Base-by-base conservation (phyloP, 64 coral and sea anemone species). In the Acropora yongei region DNA sequence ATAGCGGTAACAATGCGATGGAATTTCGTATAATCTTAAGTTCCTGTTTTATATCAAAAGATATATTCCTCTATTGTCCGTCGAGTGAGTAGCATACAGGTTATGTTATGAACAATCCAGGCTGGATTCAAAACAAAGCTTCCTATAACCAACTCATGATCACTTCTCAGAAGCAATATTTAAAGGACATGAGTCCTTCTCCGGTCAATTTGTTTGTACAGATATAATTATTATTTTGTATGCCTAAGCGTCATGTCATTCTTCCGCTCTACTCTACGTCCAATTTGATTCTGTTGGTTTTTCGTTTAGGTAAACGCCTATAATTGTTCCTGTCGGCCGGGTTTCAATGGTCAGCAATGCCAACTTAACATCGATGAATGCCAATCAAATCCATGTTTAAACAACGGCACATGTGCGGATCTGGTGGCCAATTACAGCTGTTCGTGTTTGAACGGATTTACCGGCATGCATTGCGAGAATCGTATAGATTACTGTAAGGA, bases 281-380 rank as follows among this genome's bases (percentile, higher is more conserved):
- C 51, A 41, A 11, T 82, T 43, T 41, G 58, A 63, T 63, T 13
- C 11, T 51, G 12, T 41, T 82, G 40, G 18, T 82, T 73, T 8
- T 14, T 57, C 75, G 5, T 3, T 1, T 57, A 93, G 91, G 46
- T 49, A 50, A 71, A 93, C 42, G 60, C 20, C 0, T 93, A 72
- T 57, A 50, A 11, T 1, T 87, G 91, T 47, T 5, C 41, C 17
- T 95, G 93, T 72, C 75, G 60, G 47, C 9, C 2, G 11, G 93
- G 93, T 47, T 95, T 95, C 58, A 87, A 81, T 45, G 93, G 88
- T 8, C 65, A 57, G 1, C 65, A 79, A 6, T 95, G 93, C 67
- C 57, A 94, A 86, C 6, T 89, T 1, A 94, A 94, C 57, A 72
- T 94, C 14, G 72, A 94, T 61, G 93, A 94, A 45, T 94, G 93